Evolutionary conservation across 2,888 invertebrate species (phyloP).

Genomic region (Cheilosia pagana): DNA sequence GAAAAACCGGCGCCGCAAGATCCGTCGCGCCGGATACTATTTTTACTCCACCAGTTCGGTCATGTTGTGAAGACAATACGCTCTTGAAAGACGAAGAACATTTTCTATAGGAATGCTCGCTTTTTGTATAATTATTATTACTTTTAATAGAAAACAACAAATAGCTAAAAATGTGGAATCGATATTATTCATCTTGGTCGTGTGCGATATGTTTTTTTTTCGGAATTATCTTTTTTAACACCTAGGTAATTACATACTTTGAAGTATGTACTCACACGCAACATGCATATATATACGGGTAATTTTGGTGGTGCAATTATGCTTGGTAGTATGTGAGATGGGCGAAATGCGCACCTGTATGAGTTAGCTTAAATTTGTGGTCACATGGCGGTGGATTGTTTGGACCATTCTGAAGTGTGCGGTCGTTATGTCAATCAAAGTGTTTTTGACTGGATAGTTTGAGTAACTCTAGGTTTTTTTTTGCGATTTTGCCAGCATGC

Average conservation of each 20-base stretch:
- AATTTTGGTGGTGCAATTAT: slow-evolving; percentile 3
- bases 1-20: slow-evolving; percentile 55
- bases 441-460: not conserved
- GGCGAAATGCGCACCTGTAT: slow-evolving; percentile 27
- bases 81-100: slow-evolving; percentile 42
- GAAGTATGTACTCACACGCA: slow-evolving; percentile 9
- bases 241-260: slow-evolving; percentile 14
- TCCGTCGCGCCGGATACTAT: slow-evolving; percentile 47
- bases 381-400: not conserved
- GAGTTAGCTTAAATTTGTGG: not conserved
- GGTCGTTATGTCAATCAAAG: slow-evolving; percentile 26
- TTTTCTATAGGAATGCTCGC: not conserved
- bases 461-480: slow-evolving; percentile 11
- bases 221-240: not conserved
- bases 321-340: not conserved
- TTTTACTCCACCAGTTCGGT: slow-evolving; percentile 41
- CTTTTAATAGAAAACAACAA: slow-evolving; percentile 3
- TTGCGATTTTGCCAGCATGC: not conserved
- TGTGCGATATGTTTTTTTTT: slow-evolving; percentile 27
- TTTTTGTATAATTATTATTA: slow-evolving; percentile 19
- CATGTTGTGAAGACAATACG: slow-evolving; percentile 39
- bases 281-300: slow-evolving; percentile 13
- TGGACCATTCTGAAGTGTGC: not conserved
- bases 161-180: slow-evolving; percentile 7
- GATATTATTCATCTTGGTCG: slow-evolving; percentile 50